Evolutionary conservation across 2,888 invertebrate genomes (phyloP).

Genomic region (Eulithis prunata): DNA sequence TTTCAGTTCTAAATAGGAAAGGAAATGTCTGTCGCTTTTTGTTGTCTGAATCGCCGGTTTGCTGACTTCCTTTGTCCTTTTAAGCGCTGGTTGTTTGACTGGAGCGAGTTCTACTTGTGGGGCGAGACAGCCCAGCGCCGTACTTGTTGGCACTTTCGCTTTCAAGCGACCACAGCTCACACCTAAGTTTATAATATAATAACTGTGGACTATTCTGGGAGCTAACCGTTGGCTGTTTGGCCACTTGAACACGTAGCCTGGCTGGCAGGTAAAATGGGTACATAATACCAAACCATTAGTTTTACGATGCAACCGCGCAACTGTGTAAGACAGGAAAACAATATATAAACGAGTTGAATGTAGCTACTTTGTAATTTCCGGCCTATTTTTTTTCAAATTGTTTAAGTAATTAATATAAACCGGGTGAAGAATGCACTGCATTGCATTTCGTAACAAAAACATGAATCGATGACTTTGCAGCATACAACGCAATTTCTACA

Average conservation of each 20-base stretch:
- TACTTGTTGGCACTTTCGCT: constrained; percentile 75
- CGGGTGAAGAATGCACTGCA: background rate
- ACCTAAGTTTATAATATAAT: constrained; percentile 27
- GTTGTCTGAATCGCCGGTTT: constrained; percentile 40
- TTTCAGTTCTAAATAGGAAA: constrained; percentile 14
- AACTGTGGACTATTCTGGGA: constrained; percentile 16
- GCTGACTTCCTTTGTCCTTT: constrained; percentile 61
- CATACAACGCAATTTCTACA: no score
- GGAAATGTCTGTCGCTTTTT: constrained; percentile 22
- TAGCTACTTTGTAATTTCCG: constrained; percentile 31
- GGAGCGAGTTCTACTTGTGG: constrained; percentile 41
- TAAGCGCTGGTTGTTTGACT: constrained; percentile 48
- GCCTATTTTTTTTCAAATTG: constrained; percentile 20
- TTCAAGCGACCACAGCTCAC: constrained; percentile 55
- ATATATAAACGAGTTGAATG: constrained; percentile 38
- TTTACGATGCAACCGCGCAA: constrained; percentile 45
- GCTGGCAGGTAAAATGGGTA: constrained; percentile 36
- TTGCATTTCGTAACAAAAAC: background rate
- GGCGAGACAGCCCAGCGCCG: constrained; percentile 43
- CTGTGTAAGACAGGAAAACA: constrained; percentile 44
- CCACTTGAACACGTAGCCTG: constrained; percentile 36
- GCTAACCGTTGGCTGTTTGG: constrained; percentile 32
- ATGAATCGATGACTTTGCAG: no score
- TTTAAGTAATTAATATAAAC: constrained; percentile 23
- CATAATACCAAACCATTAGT: constrained; percentile 42